Conservation (phyloP, 1,140 invertebrate species). For the Formica selysi region DNA sequence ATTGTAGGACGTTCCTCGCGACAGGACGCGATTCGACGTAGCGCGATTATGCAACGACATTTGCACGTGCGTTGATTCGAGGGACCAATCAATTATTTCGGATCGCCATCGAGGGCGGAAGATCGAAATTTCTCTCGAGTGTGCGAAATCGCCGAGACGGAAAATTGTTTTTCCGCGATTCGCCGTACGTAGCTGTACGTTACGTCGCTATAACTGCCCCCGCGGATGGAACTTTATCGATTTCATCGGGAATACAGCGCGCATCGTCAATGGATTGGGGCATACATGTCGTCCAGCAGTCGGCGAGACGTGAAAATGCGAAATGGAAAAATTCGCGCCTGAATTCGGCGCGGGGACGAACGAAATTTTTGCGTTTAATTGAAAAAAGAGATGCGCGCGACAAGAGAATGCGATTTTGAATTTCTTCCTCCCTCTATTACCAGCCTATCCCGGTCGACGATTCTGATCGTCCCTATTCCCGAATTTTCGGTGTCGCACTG, state of each 20-base stretch:
- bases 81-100: constrained; percentile 68
- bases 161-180: constrained; percentile 76
- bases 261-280: constrained; percentile 44
- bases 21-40: not conserved
- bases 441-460: constrained; percentile 2
- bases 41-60: constrained; percentile 50
- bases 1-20: constrained; percentile 29
- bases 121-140: constrained; percentile 72
- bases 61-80: constrained; percentile 33
- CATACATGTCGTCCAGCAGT: constrained; percentile 64
- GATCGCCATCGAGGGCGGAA: constrained; percentile 38
- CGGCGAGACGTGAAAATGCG: constrained; percentile 73
- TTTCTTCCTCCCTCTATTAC: constrained; percentile 35
- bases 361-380: constrained; percentile 73
- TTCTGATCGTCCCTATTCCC: constrained; percentile 35
- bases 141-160: constrained; percentile 71
- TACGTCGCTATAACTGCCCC: constrained; percentile 65
- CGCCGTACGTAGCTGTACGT: constrained; percentile 53
- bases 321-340: constrained; percentile 71
- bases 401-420: constrained; percentile 61
- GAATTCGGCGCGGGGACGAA: constrained; percentile 1
- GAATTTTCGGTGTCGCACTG: constrained; percentile 12
- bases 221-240: constrained; percentile 74
- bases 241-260: constrained; percentile 74
- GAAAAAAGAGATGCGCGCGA: constrained; percentile 63